Conservation (phyloP, 1,140 invertebrate genomes). For the Aphis craccivora region DNA sequence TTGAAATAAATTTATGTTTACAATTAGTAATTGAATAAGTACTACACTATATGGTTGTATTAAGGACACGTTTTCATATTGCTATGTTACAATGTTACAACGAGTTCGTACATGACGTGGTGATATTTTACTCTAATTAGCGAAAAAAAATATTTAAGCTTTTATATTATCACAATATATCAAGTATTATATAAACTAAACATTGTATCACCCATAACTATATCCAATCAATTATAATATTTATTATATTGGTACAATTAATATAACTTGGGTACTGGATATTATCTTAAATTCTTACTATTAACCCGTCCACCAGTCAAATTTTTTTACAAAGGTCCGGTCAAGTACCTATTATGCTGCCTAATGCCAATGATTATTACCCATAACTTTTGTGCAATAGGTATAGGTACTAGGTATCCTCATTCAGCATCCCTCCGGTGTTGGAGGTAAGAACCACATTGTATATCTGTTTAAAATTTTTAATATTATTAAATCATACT, state of each 20-base stretch:
- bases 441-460: too few species aligned
- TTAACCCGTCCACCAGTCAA: too few species aligned
- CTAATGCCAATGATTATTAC: too few species aligned
- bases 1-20: neutral
- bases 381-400: too few species aligned
- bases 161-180: neutral
- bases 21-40: neutral
- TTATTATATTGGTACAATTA: neutral
- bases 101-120: neutral
- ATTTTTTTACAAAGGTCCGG: too few species aligned
- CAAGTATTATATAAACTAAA: neutral
- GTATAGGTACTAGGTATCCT: too few species aligned
- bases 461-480: too few species aligned
- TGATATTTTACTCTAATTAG: neutral
- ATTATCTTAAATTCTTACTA: neutral
- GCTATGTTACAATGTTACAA: neutral
- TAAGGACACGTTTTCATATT: neutral
- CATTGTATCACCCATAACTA: neutral
- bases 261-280: neutral
- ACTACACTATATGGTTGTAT: neutral
- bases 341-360: too few species aligned
- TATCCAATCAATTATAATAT: too few species aligned
- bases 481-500: too few species aligned
- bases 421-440: too few species aligned
- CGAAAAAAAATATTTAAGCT: neutral